Percentiles rank a stretch among this genome's conserved stretches.
These are phyloP conservation scores for Pandemis corylana DNA, from an alignment of 2,888 invertebrate genomes.

Conservation along the genomic window DNA sequence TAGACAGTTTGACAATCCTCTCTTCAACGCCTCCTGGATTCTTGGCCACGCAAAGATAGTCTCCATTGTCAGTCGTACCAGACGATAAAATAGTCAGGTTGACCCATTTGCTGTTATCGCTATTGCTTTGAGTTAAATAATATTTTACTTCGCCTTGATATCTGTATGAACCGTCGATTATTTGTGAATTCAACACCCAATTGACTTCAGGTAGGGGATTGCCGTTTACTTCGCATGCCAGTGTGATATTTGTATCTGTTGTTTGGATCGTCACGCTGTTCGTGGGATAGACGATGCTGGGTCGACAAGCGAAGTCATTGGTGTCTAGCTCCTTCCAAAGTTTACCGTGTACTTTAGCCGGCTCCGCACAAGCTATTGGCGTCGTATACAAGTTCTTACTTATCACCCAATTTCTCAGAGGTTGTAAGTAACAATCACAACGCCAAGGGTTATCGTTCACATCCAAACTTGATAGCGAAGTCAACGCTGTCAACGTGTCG, in stretches of 20 bases:
- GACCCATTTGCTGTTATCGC: slow-evolving; percentile 84
- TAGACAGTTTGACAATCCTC: slow-evolving; percentile 88
- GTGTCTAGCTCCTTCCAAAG: slow-evolving; percentile 89
- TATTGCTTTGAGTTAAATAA: slow-evolving; percentile 62
- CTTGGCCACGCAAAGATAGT: slow-evolving; percentile 92
- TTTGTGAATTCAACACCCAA: slow-evolving; percentile 89
- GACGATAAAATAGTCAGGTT: slow-evolving; percentile 89
- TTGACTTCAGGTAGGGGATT: slow-evolving; percentile 91
- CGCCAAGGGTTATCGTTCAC: slow-evolving; percentile 94
- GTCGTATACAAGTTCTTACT: slow-evolving; percentile 90
- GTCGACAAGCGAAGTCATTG: slow-evolving; percentile 93
- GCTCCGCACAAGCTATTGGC: slow-evolving; percentile 90
- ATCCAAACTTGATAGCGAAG: slow-evolving; percentile 89
- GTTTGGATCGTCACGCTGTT: slow-evolving; percentile 85
- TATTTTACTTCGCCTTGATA: slow-evolving; percentile 82
- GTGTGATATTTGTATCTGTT: slow-evolving; percentile 87
- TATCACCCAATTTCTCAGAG: slow-evolving; percentile 91
- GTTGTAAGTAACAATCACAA: slow-evolving; percentile 93
- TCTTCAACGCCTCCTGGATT: slow-evolving; percentile 93
- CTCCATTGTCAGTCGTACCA: slow-evolving; percentile 87
- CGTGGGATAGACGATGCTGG: slow-evolving; percentile 88
- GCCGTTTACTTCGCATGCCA: slow-evolving; percentile 90
- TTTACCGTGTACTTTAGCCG: slow-evolving; percentile 87
- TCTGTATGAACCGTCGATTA: slow-evolving; percentile 83
- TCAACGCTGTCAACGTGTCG: slow-evolving; percentile 87